phyloP scores from a whole-genome alignment of 2,797 vertebrate species.

The Hydrophis major region DNA sequence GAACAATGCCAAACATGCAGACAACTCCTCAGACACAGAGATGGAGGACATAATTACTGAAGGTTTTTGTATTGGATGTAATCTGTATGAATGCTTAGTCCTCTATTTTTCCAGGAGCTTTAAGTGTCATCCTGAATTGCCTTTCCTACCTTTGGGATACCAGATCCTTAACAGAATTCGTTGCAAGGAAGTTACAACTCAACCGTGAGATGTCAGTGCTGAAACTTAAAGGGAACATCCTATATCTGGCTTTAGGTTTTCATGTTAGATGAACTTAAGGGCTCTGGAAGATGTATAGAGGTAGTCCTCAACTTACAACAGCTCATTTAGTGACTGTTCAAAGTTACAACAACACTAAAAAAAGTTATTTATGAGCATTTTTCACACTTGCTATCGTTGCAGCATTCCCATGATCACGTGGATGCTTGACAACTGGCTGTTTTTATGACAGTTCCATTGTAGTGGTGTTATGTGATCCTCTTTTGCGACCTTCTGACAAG shows the following conservation, averaged over 20 bases:
- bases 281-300: neutral
- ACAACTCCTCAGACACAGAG: constrained; percentile 87
- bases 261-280: neutral
- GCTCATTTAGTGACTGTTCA: too few species aligned
- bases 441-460: too few species aligned
- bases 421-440: too few species aligned
- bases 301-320: too few species aligned
- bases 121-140: neutral
- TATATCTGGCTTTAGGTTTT: neutral
- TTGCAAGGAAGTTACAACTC: neutral
- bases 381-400: too few species aligned
- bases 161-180: neutral
- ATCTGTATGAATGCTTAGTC: neutral
- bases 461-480: too few species aligned
- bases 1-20: constrained; percentile 74
- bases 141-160: neutral
- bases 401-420: too few species aligned
- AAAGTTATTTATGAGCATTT: too few species aligned
- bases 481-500: too few species aligned
- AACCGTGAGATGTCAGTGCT: neutral
- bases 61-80: constrained; percentile 68
- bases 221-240: neutral
- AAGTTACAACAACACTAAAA: too few species aligned
- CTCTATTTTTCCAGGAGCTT: neutral
- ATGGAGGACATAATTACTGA: constrained; percentile 82